A percentile compares a stretch with the other conserved stretches of the same genome.
These are phyloP conservation scores for Zhengitettix transpicula DNA, from an alignment of 2,888 invertebrate genomes.

Conservation along the genomic window DNA sequence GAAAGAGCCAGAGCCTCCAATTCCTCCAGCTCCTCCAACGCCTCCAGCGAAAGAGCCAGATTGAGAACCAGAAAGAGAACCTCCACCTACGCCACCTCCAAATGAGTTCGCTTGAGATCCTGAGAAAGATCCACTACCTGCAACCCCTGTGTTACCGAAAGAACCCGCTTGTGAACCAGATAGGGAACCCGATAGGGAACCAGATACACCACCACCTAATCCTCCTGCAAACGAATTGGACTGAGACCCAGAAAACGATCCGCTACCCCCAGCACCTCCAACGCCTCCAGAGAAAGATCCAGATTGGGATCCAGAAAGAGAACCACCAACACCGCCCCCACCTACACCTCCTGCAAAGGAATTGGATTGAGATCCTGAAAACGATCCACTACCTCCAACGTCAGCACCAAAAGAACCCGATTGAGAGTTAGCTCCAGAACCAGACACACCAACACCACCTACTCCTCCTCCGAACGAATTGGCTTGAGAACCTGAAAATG, in stretches of 20 bases:
- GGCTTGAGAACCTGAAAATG: neutral
- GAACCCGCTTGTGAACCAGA: neutral
- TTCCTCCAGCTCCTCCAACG: neutral
- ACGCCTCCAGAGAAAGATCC: neutral
- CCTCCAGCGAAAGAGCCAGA: neutral
- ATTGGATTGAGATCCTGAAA: neutral
- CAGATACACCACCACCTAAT: neutral
- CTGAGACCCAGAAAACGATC: neutral
- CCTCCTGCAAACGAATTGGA: neutral
- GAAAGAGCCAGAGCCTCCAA: neutral
- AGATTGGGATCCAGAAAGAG: neutral
- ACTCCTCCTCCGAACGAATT: neutral
- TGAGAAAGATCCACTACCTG: neutral
- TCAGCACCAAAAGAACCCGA: neutral
- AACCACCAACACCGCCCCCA: neutral
- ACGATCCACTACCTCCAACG: neutral
- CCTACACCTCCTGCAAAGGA: neutral
- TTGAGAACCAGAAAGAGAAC: neutral
- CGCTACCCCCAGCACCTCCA: neutral
- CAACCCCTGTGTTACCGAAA: neutral
- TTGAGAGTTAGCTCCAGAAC: neutral
- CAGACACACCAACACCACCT: neutral
- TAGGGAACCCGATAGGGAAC: neutral
- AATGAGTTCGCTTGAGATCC: neutral
- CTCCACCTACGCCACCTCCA: neutral